Percentiles rank a stretch among this genome's conserved stretches.
phyloP scores from a whole-genome alignment of 2,888 invertebrate genomes.

The Tiliacea citrago region DNA sequence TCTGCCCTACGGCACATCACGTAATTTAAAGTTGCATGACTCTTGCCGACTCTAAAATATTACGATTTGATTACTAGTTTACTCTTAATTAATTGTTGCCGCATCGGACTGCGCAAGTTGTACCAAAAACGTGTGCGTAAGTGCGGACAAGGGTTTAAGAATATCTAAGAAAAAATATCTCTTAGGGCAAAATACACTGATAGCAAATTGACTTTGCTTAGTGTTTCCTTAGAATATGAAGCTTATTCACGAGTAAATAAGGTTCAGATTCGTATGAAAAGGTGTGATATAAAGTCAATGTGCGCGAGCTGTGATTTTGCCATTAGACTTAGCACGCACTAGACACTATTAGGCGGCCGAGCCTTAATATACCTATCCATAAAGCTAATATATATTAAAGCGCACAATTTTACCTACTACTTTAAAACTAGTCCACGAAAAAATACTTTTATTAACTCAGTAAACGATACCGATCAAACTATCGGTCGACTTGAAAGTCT shows the following conservation, averaged over 20 bases:
- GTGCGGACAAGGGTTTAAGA: constrained; percentile 6
- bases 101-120: neutral
- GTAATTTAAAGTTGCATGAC: neutral
- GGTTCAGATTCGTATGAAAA: neutral
- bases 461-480: neutral
- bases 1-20: neutral
- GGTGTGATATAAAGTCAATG: too few relatives aligned
- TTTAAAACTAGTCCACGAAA: neutral
- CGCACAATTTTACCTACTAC: constrained; percentile 21
- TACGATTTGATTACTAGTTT: neutral
- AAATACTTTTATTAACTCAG: neutral
- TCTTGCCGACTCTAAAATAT: neutral
- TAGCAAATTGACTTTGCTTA: neutral
- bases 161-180: too few relatives aligned
- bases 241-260: neutral
- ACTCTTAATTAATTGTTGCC: neutral
- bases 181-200: neutral
- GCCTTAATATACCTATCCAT: too few relatives aligned
- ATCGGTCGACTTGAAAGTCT: neutral
- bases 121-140: neutral
- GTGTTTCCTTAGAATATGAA: neutral
- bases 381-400: constrained; percentile 5
- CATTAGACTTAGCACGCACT: neutral
- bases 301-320: neutral
- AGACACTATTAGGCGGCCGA: neutral